Base-by-base conservation (phyloP, 2,888 invertebrate species). In the Idaea biselata region DNA sequence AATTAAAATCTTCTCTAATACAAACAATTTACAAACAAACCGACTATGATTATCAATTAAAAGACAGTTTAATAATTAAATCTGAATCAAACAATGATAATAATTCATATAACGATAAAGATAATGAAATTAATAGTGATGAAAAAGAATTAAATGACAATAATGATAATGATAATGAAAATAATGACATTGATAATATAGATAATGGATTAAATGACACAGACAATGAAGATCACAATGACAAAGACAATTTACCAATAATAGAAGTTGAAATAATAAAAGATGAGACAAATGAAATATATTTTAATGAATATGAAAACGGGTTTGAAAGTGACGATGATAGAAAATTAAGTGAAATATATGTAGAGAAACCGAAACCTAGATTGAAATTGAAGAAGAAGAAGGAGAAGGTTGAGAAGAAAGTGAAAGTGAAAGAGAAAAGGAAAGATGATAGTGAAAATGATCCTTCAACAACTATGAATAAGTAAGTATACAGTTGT, bases 221-320 rank as follows among this genome's bases (percentile, higher is more conserved):
- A 25, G 58, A 59, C 25, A 58, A 31, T 11, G 60, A 44, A 32
- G 16, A 44, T n/a, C 56, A 58, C 11, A n/a, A 63, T 18, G 61
- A 58, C 0, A 18, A 53, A 16, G 63, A 64, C 0, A 59, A 63
- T 8, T 64, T 71, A 0, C 73, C 75, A 0, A 68, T 80, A 2
- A 62, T 69, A 0, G 75, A 82, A 32, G 68, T 82, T 0, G 78
- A 82, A 44, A 70, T 86, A 44, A 70, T 86, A 0, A 87, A 87
- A 61, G 75, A 79, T 16, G 87, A 86, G n/a, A 70, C 67, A 0
- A 84, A 84, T 57, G 85, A 86, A 11, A 82, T 88, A 62, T 89
- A 75, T 55, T 81, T 84, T 3, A 80, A 87, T 6, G 88, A 87
- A 16, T 86, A 73, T 54, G 68, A 74, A 1, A 80, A 81, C 18